phyloP scores from a whole-genome alignment of 2,113 vertebrate genomes.

The Brachionichthys hirsutus region DNA sequence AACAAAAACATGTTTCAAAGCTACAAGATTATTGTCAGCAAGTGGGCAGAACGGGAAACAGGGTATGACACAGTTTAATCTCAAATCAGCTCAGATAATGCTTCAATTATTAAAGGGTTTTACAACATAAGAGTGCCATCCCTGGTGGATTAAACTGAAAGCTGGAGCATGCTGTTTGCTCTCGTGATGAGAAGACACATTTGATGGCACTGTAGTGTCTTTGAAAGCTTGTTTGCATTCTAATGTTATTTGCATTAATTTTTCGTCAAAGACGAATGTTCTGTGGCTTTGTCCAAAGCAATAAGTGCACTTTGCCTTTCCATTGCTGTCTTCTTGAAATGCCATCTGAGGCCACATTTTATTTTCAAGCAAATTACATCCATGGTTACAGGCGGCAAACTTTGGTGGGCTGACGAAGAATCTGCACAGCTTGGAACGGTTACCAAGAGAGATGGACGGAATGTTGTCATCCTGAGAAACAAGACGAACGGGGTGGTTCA shows the following conservation, averaged over 20 bases:
- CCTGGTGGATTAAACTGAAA: conserved; percentile 28
- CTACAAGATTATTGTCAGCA: conserved; percentile 4
- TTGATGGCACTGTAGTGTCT: conserved; percentile 15
- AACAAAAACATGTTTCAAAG: too few relatives aligned
- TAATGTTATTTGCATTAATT: background rate
- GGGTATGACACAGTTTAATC: conserved; percentile 34
- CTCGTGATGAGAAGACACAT: conserved; percentile 7
- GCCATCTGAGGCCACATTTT: background rate
- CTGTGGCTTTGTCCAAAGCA: too few relatives aligned
- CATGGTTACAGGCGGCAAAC: conserved; percentile 85
- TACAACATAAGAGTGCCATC: conserved; percentile 17
- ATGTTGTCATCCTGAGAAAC: conserved; percentile 85
- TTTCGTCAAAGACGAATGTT: background rate
- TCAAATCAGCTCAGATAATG: conserved; percentile 36
- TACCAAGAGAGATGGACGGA: conserved; percentile 90
- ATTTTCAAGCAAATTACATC: conserved; percentile 1
- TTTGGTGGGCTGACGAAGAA: conserved; percentile 98
- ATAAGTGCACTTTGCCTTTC: background rate
- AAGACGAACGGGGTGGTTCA: conserved; percentile 94
- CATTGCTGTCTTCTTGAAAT: background rate
- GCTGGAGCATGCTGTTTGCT: conserved; percentile 20
- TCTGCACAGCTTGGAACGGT: conserved; percentile 90
- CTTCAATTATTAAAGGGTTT: conserved; percentile 41
- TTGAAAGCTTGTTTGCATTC: conserved; percentile 6
- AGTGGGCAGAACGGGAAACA: conserved; percentile 11